phyloP scores from a whole-genome alignment of 2,113 vertebrate genomes.

The Alligator mississippiensis region DNA sequence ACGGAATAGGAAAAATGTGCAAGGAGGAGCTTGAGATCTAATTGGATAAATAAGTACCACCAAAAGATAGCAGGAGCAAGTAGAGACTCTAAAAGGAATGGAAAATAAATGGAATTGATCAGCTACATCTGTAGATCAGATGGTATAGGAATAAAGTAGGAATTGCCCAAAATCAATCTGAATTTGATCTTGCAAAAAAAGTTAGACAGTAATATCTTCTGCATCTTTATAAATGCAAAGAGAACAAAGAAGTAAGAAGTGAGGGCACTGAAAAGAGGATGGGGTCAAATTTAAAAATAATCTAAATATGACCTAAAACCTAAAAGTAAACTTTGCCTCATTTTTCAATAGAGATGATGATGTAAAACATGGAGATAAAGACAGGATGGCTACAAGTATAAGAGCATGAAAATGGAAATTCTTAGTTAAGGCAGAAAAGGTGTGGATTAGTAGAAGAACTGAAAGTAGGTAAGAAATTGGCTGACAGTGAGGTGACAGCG shows the following conservation, averaged over 20 bases:
- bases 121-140: background rate
- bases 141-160: background rate
- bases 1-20: too few species aligned
- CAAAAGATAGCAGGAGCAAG: background rate
- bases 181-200: background rate
- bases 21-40: background rate
- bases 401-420: background rate
- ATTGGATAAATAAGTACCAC: background rate
- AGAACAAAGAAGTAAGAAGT: too few species aligned
- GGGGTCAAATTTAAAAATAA: too few species aligned
- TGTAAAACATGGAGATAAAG: too few species aligned
- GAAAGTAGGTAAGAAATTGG: background rate
- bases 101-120: background rate
- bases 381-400: too few species aligned
- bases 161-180: slow-evolving; percentile 17
- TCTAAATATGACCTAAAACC: too few species aligned
- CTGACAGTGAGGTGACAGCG: background rate
- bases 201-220: background rate
- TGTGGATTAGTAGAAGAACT: background rate
- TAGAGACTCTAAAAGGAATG: background rate
- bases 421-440: background rate
- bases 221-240: too few species aligned
- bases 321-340: too few species aligned
- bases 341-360: too few species aligned
- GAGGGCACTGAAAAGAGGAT: too few species aligned